A percentile compares a stretch with the other conserved stretches of the same genome.
Conservation (phyloP, 2,888 invertebrate species). For the Troides oblongomaculatus region DNA sequence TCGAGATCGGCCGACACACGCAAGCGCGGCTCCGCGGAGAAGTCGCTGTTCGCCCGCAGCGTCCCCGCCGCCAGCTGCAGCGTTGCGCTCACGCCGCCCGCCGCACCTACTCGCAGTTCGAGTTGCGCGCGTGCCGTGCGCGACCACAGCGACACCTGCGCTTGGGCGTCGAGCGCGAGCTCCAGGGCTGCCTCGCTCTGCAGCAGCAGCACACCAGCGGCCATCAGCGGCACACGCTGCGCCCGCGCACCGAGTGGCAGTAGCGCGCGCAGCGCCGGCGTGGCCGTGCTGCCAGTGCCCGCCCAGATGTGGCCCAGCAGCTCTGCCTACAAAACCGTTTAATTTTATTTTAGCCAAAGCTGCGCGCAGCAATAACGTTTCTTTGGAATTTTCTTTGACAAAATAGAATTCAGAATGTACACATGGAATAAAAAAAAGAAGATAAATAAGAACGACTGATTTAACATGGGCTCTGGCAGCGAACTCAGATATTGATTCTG, state of each 20-base stretch:
- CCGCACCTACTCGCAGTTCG: constrained; percentile 35
- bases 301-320: constrained; percentile 66
- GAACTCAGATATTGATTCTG: too few species aligned
- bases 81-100: constrained; percentile 23
- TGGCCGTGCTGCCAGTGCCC: constrained; percentile 56
- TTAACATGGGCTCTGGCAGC: too few species aligned
- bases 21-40: constrained; percentile 43
- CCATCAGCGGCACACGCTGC: constrained; percentile 32
- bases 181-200: constrained; percentile 26
- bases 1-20: constrained; percentile 53
- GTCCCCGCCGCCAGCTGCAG: constrained; percentile 32
- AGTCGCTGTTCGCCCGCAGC: constrained; percentile 32
- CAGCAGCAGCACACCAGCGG: constrained; percentile 34
- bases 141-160: constrained; percentile 45
- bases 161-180: constrained; percentile 42
- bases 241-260: constrained; percentile 31
- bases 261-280: constrained; percentile 53
- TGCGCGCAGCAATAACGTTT: neutral
- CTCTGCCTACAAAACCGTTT: constrained; percentile 47
- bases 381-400: too few species aligned
- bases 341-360: neutral
- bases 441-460: too few species aligned
- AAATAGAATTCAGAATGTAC: too few species aligned
- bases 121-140: constrained; percentile 42
- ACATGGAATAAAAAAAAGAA: too few species aligned